Evolutionary conservation across 2,797 vertebrate genomes (phyloP).

Genomic region (Nannoperca australis): DNA sequence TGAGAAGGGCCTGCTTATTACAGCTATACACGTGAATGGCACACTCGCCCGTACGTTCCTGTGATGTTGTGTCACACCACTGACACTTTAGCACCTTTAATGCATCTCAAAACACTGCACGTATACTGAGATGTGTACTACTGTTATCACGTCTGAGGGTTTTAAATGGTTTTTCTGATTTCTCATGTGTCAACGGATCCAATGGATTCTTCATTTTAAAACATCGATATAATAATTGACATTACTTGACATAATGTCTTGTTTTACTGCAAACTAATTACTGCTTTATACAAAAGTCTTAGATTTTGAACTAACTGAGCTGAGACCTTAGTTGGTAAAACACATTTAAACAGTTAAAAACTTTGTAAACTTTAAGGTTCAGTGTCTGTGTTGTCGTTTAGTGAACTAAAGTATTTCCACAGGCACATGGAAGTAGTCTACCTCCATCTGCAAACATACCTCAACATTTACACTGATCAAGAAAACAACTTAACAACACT

Average conservation of each 20-base stretch:
- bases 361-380: not conserved
- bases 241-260: not conserved
- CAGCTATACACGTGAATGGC: not conserved
- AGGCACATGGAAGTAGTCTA: not conserved
- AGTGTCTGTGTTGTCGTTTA: not conserved
- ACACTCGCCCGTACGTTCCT: not conserved
- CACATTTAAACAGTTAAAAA: not conserved
- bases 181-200: not conserved
- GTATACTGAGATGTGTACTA: not conserved
- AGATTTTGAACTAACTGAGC: not conserved
- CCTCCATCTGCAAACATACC: not conserved
- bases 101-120: not conserved
- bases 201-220: not conserved
- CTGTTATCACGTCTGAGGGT: not conserved
- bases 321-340: not conserved
- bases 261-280: not conserved
- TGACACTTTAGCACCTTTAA: not conserved
- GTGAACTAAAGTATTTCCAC: not conserved
- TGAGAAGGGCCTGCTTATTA: not conserved
- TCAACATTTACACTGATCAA: too few relatives aligned
- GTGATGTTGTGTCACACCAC: not conserved
- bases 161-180: not conserved
- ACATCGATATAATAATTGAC: not conserved
- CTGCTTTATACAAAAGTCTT: not conserved
- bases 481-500: not conserved